phyloP scores from a whole-genome alignment of 2,113 vertebrate genomes.

The Trachemys scripta region DNA sequence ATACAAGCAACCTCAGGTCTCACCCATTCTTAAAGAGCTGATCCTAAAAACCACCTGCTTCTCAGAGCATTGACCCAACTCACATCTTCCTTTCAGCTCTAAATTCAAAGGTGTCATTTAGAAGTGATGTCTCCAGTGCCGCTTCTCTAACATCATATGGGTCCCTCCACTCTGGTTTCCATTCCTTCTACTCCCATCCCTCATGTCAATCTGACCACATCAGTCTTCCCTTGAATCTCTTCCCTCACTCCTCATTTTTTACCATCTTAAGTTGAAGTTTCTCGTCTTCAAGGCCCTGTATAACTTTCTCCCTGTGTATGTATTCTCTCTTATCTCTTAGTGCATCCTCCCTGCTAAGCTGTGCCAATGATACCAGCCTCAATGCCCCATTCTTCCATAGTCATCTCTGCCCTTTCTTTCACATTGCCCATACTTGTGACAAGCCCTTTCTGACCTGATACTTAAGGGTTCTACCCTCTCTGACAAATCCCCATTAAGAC shows the following conservation, averaged over 20 bases:
- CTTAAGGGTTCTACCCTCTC: background rate
- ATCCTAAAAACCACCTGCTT: background rate
- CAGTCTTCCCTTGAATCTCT: background rate
- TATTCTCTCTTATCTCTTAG: background rate
- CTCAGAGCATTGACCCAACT: background rate
- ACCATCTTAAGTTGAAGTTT: background rate
- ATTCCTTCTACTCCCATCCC: background rate
- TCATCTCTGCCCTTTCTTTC: background rate
- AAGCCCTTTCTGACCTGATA: background rate
- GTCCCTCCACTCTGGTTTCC: background rate
- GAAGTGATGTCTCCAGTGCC: background rate
- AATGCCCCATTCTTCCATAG: background rate
- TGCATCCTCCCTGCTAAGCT: background rate
- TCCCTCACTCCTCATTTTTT: background rate
- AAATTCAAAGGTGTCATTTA: background rate
- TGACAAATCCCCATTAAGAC: background rate
- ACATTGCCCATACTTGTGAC: background rate
- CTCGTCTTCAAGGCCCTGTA: background rate
- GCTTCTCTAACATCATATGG: too few species aligned
- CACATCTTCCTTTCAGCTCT: conserved; percentile 19
- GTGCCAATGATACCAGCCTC: rapidly evolving
- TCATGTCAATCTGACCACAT: background rate
- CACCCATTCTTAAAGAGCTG: background rate
- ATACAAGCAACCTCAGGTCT: background rate
- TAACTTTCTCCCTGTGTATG: background rate